Evolutionary conservation across 2,888 invertebrate genomes (phyloP), one percentile per base, ranked within the genome.

Genomic region (Leucozona laternaria): DNA sequence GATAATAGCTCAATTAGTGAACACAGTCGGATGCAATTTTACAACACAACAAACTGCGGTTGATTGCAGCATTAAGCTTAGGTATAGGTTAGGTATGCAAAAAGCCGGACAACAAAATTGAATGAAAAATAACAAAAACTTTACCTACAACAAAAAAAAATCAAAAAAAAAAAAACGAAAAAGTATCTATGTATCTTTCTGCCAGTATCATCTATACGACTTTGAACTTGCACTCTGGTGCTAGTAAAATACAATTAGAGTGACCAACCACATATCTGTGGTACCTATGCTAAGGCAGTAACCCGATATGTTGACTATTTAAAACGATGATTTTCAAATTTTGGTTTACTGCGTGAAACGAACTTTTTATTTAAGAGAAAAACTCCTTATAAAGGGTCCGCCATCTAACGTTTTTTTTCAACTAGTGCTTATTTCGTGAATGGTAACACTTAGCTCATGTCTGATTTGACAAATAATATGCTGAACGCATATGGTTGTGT

Each of bases 1-100:
- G 57, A 77, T 80, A 85, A 85, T 80, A 73, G 76, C 80, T 85
- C 85, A 85, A 85, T 85, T 85, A 85, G 77, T 25, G 60, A 76
- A 50, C 71, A 55, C 55, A 76, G 53, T 80, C 84, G 73, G 50
- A 62, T 72, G 62, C 80, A 85, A 85, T 81, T 85, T 77, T 68
- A 80, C 73, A 77, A 77, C 76, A 85, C 76, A 85, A 80, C 80
- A 85, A 80, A 85, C 79, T 72, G 58, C 71, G 76, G 76, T 60
- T 76, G 84, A 84, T 79, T 84, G 80, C 80, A 68, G 76, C 53
- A 79, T 72, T 78, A 77, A 73, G 53, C 45, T 25, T 53, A 22
- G 25, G 8, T 31, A 31, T 31, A 1, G 0, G 0, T 4, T 25
- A 55, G 17, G 57, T 20, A 68, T n/a, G 62, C 20, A 25, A 37